Conservation (phyloP, 2,113 vertebrate species). For the Pipra filicauda region DNA sequence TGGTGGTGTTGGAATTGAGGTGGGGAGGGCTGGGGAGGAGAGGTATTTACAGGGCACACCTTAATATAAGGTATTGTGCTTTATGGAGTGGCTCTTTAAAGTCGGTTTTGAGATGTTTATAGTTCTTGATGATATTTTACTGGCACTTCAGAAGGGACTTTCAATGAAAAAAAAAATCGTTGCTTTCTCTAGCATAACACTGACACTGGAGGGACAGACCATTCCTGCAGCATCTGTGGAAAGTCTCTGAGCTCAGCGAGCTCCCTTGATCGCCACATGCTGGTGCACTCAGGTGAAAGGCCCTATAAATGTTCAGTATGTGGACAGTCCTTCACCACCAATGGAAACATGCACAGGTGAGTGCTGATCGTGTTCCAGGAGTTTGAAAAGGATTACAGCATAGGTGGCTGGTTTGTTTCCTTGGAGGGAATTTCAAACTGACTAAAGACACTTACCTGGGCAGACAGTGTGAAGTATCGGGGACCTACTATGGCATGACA, state of each 20-base stretch:
- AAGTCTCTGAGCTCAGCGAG: conserved; percentile 97
- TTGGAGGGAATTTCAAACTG: not conserved
- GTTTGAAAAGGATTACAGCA: not conserved
- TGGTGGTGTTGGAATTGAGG: not conserved
- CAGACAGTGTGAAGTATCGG: not conserved
- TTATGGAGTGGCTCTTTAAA: not conserved
- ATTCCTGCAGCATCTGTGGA: conserved; percentile 98
- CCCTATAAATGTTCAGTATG: conserved; percentile 93
- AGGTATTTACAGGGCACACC: not conserved
- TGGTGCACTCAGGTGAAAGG: conserved; percentile 97
- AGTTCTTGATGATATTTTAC: not conserved
- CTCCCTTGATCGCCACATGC: conserved; percentile 97
- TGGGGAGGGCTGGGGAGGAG: not conserved
- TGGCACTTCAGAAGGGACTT: not conserved
- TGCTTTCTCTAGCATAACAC: conserved; percentile 88
- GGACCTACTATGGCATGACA: not conserved
- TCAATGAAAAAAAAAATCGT: conserved; percentile 39
- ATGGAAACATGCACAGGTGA: conserved; percentile 99
- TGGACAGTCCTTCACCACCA: conserved; percentile 98
- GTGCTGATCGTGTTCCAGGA: not conserved
- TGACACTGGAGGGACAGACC: conserved; percentile 89
- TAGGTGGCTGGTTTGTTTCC: not conserved
- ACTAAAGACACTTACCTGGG: not conserved
- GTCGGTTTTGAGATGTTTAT: not conserved
- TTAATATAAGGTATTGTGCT: not conserved